Conservation (phyloP, 2,113 vertebrate genomes). For the Pagrus major region DNA sequence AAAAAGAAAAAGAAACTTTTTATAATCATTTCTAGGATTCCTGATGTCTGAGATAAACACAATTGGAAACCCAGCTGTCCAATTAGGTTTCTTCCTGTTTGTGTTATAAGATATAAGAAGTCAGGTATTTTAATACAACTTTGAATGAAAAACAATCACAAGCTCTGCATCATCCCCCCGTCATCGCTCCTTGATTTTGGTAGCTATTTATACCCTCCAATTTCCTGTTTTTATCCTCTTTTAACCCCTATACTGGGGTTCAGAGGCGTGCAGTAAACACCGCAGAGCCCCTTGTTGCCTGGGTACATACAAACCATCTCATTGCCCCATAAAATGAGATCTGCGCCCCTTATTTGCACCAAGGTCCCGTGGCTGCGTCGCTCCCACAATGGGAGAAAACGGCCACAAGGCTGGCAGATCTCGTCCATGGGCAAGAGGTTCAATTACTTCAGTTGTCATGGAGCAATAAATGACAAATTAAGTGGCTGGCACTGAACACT, state of each 20-base stretch:
- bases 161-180: slow-evolving; percentile 2
- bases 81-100: slow-evolving; percentile 15
- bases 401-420: slow-evolving; percentile 72
- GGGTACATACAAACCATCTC: slow-evolving; percentile 70
- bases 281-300: slow-evolving; percentile 47
- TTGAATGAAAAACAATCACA: slow-evolving; percentile 9
- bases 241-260: slow-evolving; percentile 31
- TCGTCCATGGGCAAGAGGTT: slow-evolving; percentile 78
- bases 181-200: slow-evolving; percentile 37
- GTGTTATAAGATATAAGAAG: slow-evolving; percentile 9
- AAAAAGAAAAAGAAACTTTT: too few species aligned
- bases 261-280: slow-evolving; percentile 55
- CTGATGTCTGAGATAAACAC: slow-evolving; percentile 30
- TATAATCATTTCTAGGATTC: too few species aligned
- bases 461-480: slow-evolving; percentile 86
- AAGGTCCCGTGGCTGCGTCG: slow-evolving; percentile 65
- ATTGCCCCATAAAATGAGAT: slow-evolving; percentile 77
- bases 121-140: slow-evolving; percentile 3
- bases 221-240: slow-evolving; percentile 41
- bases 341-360: slow-evolving; percentile 77
- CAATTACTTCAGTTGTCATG: slow-evolving; percentile 86
- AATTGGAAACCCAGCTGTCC: slow-evolving; percentile 15
- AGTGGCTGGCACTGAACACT: slow-evolving; percentile 77
- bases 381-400: slow-evolving; percentile 56
- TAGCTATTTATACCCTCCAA: slow-evolving; percentile 18